Conservation (phyloP, 1,140 invertebrate species). For the Chionoecetes opilio region DNA sequence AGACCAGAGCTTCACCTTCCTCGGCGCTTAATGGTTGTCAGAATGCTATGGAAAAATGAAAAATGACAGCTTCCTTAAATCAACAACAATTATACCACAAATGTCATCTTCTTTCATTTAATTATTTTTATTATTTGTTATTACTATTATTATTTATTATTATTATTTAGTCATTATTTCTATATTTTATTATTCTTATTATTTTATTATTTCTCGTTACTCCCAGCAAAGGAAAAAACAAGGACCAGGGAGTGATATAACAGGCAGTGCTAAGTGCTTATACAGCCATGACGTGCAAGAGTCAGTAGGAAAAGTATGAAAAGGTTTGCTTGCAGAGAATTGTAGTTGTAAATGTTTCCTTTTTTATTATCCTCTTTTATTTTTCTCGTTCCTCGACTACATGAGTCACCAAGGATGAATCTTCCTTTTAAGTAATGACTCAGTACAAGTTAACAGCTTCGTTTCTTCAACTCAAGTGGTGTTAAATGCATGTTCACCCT, state of each 20-base stretch:
- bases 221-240: too few species aligned
- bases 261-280: not conserved
- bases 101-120: not conserved
- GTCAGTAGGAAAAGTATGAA: not conserved
- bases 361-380: not conserved
- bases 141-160: too few species aligned
- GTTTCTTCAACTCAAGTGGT: too few species aligned
- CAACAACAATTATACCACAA: too few species aligned
- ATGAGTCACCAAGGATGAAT: not conserved
- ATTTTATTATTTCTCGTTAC: not conserved
- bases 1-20: too few species aligned
- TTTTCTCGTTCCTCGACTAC: not conserved
- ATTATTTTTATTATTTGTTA: not conserved
- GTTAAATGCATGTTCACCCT: too few species aligned
- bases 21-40: too few species aligned
- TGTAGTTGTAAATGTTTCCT: not conserved
- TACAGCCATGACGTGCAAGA: not conserved
- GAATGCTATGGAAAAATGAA: too few species aligned
- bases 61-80: too few species aligned
- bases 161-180: too few species aligned
- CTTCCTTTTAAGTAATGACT: not conserved
- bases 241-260: too few species aligned
- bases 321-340: not conserved
- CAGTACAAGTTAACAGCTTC: not conserved
- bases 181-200: too few species aligned